Evolutionary conservation across 2,113 vertebrate genomes (phyloP).

Genomic region (Semnornis frantzii): DNA sequence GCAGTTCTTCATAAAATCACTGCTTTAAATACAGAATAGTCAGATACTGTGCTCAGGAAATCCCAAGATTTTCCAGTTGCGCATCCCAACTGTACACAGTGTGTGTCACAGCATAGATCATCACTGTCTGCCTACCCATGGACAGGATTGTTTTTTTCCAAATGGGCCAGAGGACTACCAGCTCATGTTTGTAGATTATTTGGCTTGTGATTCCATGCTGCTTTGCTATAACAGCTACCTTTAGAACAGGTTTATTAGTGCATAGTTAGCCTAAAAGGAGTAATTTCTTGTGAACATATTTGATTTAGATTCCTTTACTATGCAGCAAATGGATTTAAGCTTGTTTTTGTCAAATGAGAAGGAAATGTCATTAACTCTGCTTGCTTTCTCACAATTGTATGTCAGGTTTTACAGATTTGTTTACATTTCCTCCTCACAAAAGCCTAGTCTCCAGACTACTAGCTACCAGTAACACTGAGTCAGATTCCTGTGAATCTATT

Average conservation of each 20-base stretch:
- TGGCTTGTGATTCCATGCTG: neutral
- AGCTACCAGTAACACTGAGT: neutral
- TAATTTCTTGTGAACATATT: neutral
- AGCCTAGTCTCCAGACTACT: neutral
- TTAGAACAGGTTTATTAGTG: neutral
- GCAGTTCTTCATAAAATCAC: neutral
- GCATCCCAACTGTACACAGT: accelerated
- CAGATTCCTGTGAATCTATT: neutral
- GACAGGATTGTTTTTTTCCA: neutral
- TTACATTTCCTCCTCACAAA: neutral
- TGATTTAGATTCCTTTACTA: neutral
- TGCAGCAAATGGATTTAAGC: neutral
- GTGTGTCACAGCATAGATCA: neutral
- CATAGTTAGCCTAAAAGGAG: neutral
- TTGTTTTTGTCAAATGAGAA: neutral
- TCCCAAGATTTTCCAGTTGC: neutral
- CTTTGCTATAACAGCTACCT: neutral
- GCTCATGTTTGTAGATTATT: neutral
- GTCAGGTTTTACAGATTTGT: neutral
- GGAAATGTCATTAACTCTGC: neutral
- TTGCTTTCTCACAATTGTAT: neutral
- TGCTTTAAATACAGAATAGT: accelerated
- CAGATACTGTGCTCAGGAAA: neutral
- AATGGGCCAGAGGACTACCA: accelerated
- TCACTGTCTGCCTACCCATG: neutral